A percentile compares a stretch with the other conserved stretches of the same genome.
Evolutionary conservation across 2,113 vertebrate genomes (phyloP).

Genomic region (Peromyscus polionotus): DNA sequence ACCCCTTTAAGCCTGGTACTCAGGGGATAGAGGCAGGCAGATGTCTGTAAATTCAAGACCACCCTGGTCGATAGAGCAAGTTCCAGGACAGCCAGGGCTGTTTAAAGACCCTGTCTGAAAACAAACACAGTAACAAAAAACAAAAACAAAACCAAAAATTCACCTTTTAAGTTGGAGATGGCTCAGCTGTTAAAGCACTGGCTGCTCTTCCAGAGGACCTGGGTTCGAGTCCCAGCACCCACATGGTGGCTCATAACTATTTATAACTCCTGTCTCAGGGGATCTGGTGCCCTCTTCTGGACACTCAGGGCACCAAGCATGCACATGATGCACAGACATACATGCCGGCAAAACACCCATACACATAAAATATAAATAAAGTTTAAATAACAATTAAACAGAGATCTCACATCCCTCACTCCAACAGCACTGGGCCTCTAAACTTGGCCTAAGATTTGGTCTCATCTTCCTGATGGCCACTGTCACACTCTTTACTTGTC

Average conservation of each 20-base stretch:
- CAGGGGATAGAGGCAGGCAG: not conserved
- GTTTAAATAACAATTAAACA: not conserved
- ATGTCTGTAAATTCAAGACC: not conserved
- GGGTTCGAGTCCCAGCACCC: not conserved
- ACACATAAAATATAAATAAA: not conserved
- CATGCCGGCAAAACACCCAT: not conserved
- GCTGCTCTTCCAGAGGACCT: not conserved
- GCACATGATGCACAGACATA: not conserved
- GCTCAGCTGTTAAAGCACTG: not conserved
- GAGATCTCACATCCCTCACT: not conserved
- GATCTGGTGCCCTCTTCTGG: not conserved
- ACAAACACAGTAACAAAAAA: not conserved
- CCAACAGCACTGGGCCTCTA: not conserved
- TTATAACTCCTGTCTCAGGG: not conserved
- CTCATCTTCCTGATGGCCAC: not conserved
- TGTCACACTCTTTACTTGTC: not conserved
- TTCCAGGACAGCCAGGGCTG: not conserved
- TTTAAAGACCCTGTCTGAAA: not conserved
- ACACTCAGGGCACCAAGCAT: not conserved
- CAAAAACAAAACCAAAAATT: not conserved
- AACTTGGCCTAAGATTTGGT: not conserved
- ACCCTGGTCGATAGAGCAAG: not conserved
- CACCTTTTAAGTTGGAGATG: not conserved
- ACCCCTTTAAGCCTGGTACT: not conserved
- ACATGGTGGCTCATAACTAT: not conserved